Percentiles rank a stretch among this genome's conserved stretches.
Conservation (phyloP, 2,113 vertebrate genomes). For the Lucifuga dentata region DNA sequence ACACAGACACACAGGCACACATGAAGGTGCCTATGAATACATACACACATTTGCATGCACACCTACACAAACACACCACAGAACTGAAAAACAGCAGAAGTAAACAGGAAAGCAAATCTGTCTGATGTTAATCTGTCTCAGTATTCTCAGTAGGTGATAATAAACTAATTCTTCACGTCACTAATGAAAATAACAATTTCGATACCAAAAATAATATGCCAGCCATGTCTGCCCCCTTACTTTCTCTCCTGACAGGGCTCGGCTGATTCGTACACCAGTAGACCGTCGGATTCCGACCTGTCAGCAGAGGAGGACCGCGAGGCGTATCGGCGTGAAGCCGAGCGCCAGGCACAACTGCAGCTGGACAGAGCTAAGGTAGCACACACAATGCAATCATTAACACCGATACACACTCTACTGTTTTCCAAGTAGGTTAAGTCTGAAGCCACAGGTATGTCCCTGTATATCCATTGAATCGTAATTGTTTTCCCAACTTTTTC, state of each 20-base stretch:
- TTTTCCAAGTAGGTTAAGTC: not conserved
- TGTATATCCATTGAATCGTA: no score
- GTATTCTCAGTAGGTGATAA: not conserved
- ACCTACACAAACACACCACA: slow-evolving; percentile 50
- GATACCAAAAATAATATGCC: not conserved
- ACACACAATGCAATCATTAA: not conserved
- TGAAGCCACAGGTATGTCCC: not conserved
- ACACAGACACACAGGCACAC: slow-evolving; percentile 26
- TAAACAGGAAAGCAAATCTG: slow-evolving; percentile 7
- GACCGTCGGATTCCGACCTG: slow-evolving; percentile 97
- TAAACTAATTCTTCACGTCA: not conserved
- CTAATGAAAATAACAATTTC: not conserved
- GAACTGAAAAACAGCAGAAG: slow-evolving; percentile 26
- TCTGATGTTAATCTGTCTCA: not conserved
- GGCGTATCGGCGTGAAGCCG: slow-evolving; percentile 94
- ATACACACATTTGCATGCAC: slow-evolving; percentile 50
- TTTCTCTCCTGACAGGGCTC: slow-evolving; percentile 85
- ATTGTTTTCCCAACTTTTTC: no score
- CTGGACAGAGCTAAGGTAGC: slow-evolving; percentile 95
- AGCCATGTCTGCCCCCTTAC: not conserved
- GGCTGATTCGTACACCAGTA: slow-evolving; percentile 97
- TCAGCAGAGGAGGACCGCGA: slow-evolving; percentile 97
- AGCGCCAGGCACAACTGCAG: slow-evolving; percentile 95
- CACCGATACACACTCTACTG: not conserved
- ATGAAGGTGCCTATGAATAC: slow-evolving; percentile 51